Evolutionary conservation across 2,113 vertebrate species (phyloP).

Genomic region (Nothocercus julius): DNA sequence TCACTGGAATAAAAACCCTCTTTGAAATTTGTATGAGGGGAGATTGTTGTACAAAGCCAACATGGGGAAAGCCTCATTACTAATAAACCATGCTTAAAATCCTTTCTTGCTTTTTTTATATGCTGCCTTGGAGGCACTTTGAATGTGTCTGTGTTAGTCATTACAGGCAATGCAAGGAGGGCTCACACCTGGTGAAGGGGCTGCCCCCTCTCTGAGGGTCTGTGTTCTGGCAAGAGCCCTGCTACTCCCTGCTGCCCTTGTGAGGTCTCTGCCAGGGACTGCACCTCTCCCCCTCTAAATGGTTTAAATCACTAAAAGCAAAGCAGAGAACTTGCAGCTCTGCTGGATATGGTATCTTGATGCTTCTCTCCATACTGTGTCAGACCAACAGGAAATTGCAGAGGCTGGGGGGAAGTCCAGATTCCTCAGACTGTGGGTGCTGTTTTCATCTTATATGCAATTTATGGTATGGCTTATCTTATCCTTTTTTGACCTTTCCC

Average conservation of each 20-base stretch:
- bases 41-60: not conserved
- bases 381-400: not conserved
- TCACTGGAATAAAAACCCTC: conserved; percentile 14
- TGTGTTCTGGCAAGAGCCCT: accelerated
- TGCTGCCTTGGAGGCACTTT: not conserved
- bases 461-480: not conserved
- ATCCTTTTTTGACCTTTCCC: not conserved
- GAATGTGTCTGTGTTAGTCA: not conserved
- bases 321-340: not conserved
- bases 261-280: too few species aligned
- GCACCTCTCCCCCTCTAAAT: not conserved
- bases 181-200: not conserved
- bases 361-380: not conserved
- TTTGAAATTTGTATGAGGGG: conserved; percentile 18
- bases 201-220: not conserved
- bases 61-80: not conserved
- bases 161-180: not conserved
- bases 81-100: not conserved
- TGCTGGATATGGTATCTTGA: not conserved
- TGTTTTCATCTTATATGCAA: not conserved
- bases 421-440: not conserved
- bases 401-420: not conserved
- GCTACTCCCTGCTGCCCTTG: not conserved
- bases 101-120: not conserved
- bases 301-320: not conserved